Evolutionary conservation across 1,140 invertebrate genomes (phyloP).

Genomic region (Gerris buenoi): DNA sequence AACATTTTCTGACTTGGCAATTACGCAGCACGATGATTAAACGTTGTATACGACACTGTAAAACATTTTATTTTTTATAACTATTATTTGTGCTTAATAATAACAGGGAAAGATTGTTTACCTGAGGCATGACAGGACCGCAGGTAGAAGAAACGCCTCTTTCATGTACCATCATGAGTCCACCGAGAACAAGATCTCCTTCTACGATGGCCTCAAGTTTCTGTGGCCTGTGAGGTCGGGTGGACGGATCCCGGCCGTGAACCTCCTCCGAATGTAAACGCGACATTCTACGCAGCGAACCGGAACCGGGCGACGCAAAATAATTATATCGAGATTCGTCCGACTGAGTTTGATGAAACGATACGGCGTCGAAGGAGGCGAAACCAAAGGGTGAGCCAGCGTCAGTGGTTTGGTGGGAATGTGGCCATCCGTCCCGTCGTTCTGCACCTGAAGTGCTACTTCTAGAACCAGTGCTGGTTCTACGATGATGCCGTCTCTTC

Average conservation of each 20-base stretch:
- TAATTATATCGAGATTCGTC: not conserved
- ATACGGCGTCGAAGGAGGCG: not conserved
- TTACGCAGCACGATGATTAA: too few species aligned
- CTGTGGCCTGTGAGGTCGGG: slow-evolving; percentile 43
- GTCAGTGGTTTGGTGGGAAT: not conserved
- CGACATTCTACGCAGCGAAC: not conserved
- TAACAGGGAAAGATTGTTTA: too few species aligned
- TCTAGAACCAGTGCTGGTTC: not conserved
- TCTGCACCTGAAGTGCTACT: too few species aligned
- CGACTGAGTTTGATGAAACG: not conserved
- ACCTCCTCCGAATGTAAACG: not conserved
- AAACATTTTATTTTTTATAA: too few species aligned
- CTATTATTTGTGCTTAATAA: too few species aligned
- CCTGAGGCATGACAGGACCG: slow-evolving; percentile 87
- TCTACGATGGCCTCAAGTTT: slow-evolving; percentile 67
- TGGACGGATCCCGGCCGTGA: not conserved
- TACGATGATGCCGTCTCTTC: not conserved
- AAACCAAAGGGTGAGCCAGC: too few species aligned
- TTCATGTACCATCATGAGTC: slow-evolving; percentile 91
- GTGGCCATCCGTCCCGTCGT: not conserved
- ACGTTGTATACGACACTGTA: too few species aligned
- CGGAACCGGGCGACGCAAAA: not conserved
- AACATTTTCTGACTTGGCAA: too few species aligned
- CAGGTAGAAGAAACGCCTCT: slow-evolving; percentile 69
- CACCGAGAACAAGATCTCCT: slow-evolving; percentile 70